Percentiles rank a stretch among this genome's conserved stretches.
phyloP scores from a whole-genome alignment of 2,888 invertebrate species.

The Tenthredo distinguenda region DNA sequence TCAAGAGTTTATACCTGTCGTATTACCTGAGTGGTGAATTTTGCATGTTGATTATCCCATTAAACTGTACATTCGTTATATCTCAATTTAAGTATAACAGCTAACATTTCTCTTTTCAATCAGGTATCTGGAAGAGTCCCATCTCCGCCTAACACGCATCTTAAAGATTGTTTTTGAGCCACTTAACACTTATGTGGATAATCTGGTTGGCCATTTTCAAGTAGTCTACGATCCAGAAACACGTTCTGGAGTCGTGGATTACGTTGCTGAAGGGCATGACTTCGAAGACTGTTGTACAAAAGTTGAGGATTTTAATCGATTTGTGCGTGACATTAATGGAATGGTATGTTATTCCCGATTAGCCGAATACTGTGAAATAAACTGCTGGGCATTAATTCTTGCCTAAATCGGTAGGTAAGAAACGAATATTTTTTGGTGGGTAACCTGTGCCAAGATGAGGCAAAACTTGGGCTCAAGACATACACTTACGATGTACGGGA shows the following conservation, averaged over 20 bases:
- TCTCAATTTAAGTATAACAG: not conserved
- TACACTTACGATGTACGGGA: constrained; percentile 80
- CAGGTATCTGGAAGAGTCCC: constrained; percentile 77
- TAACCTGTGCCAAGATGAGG: constrained; percentile 82
- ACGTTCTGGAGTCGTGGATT: constrained; percentile 77
- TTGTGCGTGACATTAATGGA: constrained; percentile 67
- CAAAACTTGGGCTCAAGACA: constrained; percentile 82
- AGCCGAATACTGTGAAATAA: not conserved
- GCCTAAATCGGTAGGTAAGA: constrained; percentile 30
- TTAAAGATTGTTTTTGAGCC: constrained; percentile 81
- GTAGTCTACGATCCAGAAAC: constrained; percentile 81
- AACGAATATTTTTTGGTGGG: constrained; percentile 86
- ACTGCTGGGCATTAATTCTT: not conserved
- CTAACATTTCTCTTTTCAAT: not conserved
- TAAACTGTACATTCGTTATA: not conserved
- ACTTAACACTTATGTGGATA: constrained; percentile 80
- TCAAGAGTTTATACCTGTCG: constrained; percentile 63
- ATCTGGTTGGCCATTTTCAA: constrained; percentile 80
- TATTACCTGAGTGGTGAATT: constrained; percentile 59
- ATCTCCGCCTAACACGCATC: constrained; percentile 79
- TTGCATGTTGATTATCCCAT: not conserved
- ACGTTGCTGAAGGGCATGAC: constrained; percentile 79
- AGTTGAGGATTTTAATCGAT: constrained; percentile 68
- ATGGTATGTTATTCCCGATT: constrained; percentile 63
- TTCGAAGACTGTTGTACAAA: constrained; percentile 67